A percentile compares a stretch with the other conserved stretches of the same genome.
phyloP scores from a whole-genome alignment of 1,140 invertebrate species.

The Acromyrmex echinatior region DNA sequence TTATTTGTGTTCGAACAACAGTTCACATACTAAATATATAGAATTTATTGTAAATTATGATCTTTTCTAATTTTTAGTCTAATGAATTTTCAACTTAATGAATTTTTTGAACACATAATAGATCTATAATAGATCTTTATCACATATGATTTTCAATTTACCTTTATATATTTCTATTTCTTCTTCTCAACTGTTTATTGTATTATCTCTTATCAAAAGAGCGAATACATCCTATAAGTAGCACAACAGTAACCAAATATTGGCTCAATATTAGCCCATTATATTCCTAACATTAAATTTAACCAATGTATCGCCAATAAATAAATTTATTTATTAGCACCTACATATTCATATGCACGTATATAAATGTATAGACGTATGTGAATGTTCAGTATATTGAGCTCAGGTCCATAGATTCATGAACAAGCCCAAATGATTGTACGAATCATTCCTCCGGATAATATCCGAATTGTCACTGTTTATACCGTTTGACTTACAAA shows the following conservation, averaged over 20 bases:
- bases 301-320: no score
- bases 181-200: background rate
- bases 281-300: no score
- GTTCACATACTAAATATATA: background rate
- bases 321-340: no score
- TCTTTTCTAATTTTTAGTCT: background rate
- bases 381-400: background rate
- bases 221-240: no score
- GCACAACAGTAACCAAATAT: no score
- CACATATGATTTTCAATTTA: background rate
- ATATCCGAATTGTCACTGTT: slow-evolving; percentile 8
- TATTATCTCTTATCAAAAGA: background rate
- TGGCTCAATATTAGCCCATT: no score
- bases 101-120: background rate
- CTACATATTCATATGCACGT: no score
- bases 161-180: background rate
- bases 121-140: background rate
- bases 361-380: background rate
- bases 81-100: background rate
- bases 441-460: background rate
- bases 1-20: no score
- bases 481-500: slow-evolving; percentile 23
- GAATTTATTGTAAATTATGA: background rate
- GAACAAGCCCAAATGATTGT: background rate
- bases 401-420: background rate